These are phyloP conservation scores for Narcine bancroftii DNA, from an alignment of 2,113 vertebrate species.

Conservation along the genomic window DNA sequence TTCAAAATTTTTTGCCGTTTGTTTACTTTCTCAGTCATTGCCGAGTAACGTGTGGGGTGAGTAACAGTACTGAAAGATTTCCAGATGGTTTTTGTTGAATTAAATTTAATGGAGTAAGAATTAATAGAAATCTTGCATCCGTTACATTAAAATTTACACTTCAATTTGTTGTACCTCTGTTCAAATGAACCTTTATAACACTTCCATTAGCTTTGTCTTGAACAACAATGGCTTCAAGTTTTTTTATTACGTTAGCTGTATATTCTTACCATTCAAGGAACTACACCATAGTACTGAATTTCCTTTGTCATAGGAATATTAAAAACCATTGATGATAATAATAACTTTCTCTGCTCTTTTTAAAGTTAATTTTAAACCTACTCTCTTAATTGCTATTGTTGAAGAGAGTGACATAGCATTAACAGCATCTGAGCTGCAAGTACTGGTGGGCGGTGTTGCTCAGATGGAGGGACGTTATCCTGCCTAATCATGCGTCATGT, in stretches of 20 bases:
- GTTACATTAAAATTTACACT: not conserved
- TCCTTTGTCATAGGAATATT: not conserved
- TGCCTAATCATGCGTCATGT: too few relatives aligned
- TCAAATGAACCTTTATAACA: not conserved
- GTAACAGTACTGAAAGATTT: not conserved
- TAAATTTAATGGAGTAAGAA: not conserved
- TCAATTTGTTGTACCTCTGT: not conserved
- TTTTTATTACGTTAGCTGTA: not conserved
- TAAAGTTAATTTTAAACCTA: too few relatives aligned
- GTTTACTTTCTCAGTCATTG: not conserved
- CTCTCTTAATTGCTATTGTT: too few relatives aligned
- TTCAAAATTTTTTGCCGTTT: not conserved
- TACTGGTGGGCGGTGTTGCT: too few relatives aligned
- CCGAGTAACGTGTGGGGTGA: not conserved
- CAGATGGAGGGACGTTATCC: too few relatives aligned
- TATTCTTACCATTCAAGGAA: not conserved
- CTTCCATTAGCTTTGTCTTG: not conserved
- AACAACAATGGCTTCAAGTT: not conserved
- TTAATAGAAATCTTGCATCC: not conserved
- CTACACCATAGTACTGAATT: not conserved
- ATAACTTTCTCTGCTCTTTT: too few relatives aligned
- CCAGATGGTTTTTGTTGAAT: not conserved
- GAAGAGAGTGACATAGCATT: too few relatives aligned
- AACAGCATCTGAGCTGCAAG: too few relatives aligned
- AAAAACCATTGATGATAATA: not conserved